Conservation (phyloP, 1,140 invertebrate genomes). For the Babylonia areolata region DNA sequence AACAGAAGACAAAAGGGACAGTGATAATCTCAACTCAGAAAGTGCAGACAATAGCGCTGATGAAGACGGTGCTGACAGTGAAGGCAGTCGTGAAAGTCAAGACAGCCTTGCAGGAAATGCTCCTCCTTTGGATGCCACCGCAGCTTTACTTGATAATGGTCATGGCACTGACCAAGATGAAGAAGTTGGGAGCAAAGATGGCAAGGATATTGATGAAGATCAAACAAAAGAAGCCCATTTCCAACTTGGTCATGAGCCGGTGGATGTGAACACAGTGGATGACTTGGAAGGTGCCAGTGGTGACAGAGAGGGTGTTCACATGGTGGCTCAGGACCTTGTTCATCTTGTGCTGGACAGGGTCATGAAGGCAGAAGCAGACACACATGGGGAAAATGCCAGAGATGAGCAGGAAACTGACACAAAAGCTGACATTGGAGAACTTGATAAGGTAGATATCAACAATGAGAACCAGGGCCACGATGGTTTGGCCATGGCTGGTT, state of each 20-base stretch:
- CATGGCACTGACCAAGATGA: background rate
- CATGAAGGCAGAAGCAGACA: slow-evolving; percentile 1
- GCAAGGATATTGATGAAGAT: background rate
- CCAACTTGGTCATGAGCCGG: background rate
- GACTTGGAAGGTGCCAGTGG: background rate
- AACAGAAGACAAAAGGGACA: background rate
- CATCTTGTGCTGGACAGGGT: slow-evolving; percentile 50
- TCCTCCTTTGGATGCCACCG: background rate
- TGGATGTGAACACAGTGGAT: background rate
- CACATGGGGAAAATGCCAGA: slow-evolving; percentile 17
- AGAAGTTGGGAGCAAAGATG: background rate
- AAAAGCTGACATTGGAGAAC: background rate
- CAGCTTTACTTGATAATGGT: background rate
- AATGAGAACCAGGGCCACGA: background rate
- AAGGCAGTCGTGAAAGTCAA: background rate
- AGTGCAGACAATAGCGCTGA: background rate
- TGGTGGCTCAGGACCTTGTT: slow-evolving; percentile 39
- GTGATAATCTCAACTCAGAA: background rate
- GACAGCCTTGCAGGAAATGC: background rate
- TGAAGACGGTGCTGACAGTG: background rate
- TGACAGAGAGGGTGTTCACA: background rate
- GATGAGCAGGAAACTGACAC: background rate
- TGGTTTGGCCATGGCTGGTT: background rate
- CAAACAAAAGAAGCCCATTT: background rate
- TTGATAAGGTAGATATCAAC: slow-evolving; percentile 18